Percentiles rank a stretch among this genome's conserved stretches.
phyloP scores from a whole-genome alignment of 2,113 vertebrate species.

The Pseudorasbora parva region DNA sequence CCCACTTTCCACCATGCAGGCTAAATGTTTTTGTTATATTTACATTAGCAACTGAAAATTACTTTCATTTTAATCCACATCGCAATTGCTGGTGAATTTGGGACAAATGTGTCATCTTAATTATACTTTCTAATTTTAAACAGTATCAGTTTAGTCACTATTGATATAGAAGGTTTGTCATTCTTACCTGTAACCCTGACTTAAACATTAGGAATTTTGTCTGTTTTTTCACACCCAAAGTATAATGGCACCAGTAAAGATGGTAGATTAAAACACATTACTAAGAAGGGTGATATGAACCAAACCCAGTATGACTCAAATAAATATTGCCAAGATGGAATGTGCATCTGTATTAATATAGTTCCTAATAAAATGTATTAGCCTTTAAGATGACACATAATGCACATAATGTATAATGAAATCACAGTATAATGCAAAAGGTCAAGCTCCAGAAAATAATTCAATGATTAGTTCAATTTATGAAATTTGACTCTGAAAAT shows the following conservation, averaged over 20 bases:
- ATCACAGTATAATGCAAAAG: neutral
- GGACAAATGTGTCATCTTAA: neutral
- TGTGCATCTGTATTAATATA: neutral
- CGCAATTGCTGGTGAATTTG: neutral
- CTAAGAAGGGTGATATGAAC: slow-evolving; percentile 8
- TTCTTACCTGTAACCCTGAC: neutral
- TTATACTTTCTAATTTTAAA: slow-evolving; percentile 3
- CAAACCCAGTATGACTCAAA: slow-evolving; percentile 40
- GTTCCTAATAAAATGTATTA: neutral
- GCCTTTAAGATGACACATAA: neutral
- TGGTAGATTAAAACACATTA: neutral
- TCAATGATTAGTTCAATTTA: neutral
- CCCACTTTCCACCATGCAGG: neutral
- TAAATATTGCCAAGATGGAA: neutral
- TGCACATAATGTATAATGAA: neutral
- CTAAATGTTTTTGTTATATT: neutral
- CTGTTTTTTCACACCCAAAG: slow-evolving; percentile 27
- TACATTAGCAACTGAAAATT: neutral
- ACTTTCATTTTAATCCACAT: neutral
- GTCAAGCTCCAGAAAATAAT: neutral
- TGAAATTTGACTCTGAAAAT: neutral
- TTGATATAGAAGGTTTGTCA: neutral
- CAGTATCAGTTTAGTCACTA: slow-evolving; percentile 18
- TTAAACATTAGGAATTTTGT: neutral
- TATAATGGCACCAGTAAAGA: neutral